Base-by-base conservation (phyloP, 2,113 vertebrate species). In the Hippopotamus amphibius region DNA sequence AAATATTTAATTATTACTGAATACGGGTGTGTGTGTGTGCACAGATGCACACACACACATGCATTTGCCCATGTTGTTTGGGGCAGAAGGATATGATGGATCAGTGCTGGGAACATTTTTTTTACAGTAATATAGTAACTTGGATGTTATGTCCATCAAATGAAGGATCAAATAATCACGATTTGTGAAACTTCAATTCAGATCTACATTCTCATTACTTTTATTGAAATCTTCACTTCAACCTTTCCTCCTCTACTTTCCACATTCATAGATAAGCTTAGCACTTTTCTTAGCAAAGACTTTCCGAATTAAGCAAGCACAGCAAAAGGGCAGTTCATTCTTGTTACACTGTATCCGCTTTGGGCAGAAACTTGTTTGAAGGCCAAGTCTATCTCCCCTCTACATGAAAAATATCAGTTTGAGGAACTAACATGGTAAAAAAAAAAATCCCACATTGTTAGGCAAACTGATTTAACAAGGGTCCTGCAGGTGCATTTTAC, bases 381-480 rank as follows among this genome's bases (percentile, higher is more conserved):
- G 11, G 13, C 28, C 88, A 87, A 94, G 74, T 71, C 26, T 96
- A 86, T 22, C 0, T 94, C 43, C 30, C 48, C 30, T 7, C 11
- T 59, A 89, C 69, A 93, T 93, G 76, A 86, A 96, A 95, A 95
- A 84, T 94, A 95, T 33, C 81, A 92, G 48, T 84, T 33, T 77
- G 21, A 26, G 88, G 19, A 85, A 66, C 48, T 43, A 90, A 92
- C 46, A 80, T n/a, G 28, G 71, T 76, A 53, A 63, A 74, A 19
- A 24, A 48, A 22, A 46, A 19, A 76, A n/a, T 68, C 22, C 9
- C 87, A 50, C 24, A 53, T 96, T 96, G 37, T 93, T 96, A 97
- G 15, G 57, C 33, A 97, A 98, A 97, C 30, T 93, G 33, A 69
- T 97, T 97, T 92, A 92, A 88, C 59, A 84, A 61, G 19, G 6